Evolutionary conservation across 2,888 invertebrate species (phyloP), one percentile per base, ranked within the genome.

Genomic region (Cheilosia soror): DNA sequence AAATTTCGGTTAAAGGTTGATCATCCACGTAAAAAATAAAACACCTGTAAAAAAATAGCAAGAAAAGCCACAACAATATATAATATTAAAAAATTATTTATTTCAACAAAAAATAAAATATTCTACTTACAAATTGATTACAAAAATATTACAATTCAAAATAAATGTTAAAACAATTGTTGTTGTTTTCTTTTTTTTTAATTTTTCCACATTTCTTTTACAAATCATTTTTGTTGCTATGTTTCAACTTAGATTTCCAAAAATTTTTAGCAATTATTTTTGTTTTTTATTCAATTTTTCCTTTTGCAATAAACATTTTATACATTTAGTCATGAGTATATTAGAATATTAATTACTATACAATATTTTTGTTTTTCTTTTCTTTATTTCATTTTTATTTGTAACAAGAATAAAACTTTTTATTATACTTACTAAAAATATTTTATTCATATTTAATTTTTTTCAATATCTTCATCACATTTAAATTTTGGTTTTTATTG

Each of bases 401-500:
- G 85, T 85, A 77, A 85, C 85, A 81, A 85, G 85, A 81, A 76
- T 85, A 77, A 80, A 85, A 85, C 76, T 84, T 84, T 79, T 75
- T 66, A 57, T 60, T 85, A 68, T 72, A 63, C 57, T 72, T 72
- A 76, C 49, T 55, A 42, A 40, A 47, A 37, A 37, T 33, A 5
- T 72, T 51, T 71, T 51, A 7, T 68, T 72, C 31, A 58, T 57
- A 62, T 44, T 49, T 58, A 51, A 47, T 69, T 51, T 13, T 49
- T 31, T 55, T 68, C 44, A 47, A 77, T 66, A 66, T 40, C 25
- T 47, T 69, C 69, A 80, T 84, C 84, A 85, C 81, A 85, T 85
- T 85, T 72, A 81, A 62, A 37, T 44, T 62, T 75, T 66, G 71
- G 44, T 63, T 65, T 78, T 58, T 75, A 9, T 71, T 63, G 20